Evolutionary conservation across 2,113 vertebrate species (phyloP).

Genomic region (Spilogale gracilis): DNA sequence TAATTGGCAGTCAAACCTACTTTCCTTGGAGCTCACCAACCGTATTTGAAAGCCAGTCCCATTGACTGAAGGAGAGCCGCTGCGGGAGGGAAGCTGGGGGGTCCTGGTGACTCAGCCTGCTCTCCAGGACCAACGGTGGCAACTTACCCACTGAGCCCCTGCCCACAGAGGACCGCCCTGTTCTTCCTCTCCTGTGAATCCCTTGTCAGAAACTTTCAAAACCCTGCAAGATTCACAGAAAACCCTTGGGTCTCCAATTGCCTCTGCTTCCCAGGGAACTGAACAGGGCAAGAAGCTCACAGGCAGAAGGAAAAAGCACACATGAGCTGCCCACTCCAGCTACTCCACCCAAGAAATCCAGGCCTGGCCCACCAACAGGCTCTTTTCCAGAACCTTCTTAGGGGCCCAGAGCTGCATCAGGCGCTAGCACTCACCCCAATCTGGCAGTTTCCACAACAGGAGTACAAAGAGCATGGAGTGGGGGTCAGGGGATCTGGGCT

Average conservation of each 20-base stretch:
- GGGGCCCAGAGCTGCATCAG: background rate
- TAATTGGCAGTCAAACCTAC: background rate
- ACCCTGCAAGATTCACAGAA: background rate
- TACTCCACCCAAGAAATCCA: background rate
- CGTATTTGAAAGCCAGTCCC: background rate
- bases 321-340: no score
- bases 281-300: background rate
- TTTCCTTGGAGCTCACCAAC: background rate
- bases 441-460: background rate
- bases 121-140: background rate
- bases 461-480: background rate
- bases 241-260: background rate
- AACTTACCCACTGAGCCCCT: background rate
- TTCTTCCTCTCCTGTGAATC: background rate
- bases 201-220: background rate
- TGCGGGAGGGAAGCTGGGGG: background rate
- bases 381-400: background rate
- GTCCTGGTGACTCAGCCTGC: background rate
- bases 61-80: background rate
- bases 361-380: background rate
- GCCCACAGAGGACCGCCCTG: no score
- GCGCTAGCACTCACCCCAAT: accelerated
- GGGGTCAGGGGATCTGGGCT: background rate
- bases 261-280: no score
- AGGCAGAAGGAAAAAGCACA: background rate